Base-by-base conservation (phyloP, 2,797 vertebrate genomes). In the Lepidocolaptes lacrymiger region DNA sequence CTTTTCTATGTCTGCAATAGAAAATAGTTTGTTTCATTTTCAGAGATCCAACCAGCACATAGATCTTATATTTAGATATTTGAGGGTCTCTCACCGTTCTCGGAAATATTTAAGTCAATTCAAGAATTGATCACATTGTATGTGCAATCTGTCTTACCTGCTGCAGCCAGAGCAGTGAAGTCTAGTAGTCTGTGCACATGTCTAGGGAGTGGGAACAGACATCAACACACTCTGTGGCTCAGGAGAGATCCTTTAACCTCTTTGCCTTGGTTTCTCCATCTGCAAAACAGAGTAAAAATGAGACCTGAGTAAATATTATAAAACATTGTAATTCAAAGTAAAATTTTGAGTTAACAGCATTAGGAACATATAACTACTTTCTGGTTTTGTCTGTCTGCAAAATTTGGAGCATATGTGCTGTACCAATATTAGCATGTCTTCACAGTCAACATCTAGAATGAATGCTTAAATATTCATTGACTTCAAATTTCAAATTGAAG, bases 401-500 rank as follows among this genome's bases (percentile, higher is more conserved):
- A 91, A 91, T 91, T 92, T 79, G 55, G 73, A 93, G 84, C 92
- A 77, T 91, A 93, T 94, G 85, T 96, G 87, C 80, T 89, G 91
- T 89, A 94, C 94, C 94, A 96, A 93, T 94, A 96, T 93, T 95
- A 95, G 93, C 93, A 77, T 37, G 75, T 93, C 89, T 95, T 95
- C 87, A 92, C 93, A 95, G 95, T 93, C 84, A 95, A 93, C 94
- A 94, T 94, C 89, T 76, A 96, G 95, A 95, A 95, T 55, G 92
- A 94, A 93, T 75, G 43, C 89, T 97, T 95, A 95, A 95, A 96
- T 95, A 97, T 95, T 96, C 94, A 91, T 85, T 95, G 91, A 96
- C 88, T 96, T 95, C 92, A 92, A 80, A 93, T 97, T 96, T 96
- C 93, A 95, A 92, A 92, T 52, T 91, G 91, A 91, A 89, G 90